phyloP scores from a whole-genome alignment of 2,113 vertebrate genomes.

The chimpanzee (Pan troglodytes) region DNA sequence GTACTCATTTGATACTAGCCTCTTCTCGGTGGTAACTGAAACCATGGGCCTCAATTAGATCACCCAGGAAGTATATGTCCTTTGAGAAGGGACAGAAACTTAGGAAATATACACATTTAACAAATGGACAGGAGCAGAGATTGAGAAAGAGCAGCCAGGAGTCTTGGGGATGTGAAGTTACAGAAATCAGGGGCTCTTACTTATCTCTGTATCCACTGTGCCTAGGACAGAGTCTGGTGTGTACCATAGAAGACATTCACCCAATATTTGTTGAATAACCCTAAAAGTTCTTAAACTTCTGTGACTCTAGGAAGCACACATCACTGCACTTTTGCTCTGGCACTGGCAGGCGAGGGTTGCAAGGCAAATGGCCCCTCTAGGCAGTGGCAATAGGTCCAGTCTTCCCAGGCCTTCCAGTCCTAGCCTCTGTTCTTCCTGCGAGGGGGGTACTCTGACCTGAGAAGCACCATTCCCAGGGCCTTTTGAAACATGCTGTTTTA shows the following conservation, averaged over 20 bases:
- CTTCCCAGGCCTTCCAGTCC: not conserved
- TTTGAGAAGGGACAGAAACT: not conserved
- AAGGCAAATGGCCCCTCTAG: not conserved
- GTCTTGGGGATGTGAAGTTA: not conserved
- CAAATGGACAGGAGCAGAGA: not conserved
- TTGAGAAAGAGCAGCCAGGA: not conserved
- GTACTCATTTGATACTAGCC: not conserved
- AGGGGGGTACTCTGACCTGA: not conserved
- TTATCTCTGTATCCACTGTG: not conserved
- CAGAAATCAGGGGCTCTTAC: not conserved
- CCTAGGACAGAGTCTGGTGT: not conserved
- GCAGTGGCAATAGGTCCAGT: not conserved
- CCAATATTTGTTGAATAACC: not conserved
- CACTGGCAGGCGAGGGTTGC: fast-evolving
- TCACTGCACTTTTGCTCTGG: not conserved
- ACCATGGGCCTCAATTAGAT: not conserved
- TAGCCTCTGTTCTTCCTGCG: not conserved
- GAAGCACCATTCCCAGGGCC: not conserved
- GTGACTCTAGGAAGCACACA: not conserved
- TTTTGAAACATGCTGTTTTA: not conserved
- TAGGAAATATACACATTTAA: not conserved
- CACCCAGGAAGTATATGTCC: not conserved
- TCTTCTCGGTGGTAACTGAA: not conserved
- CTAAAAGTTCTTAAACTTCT: not conserved
- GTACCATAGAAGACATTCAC: not conserved